Percentiles rank a stretch among this genome's conserved stretches.
Conservation (phyloP, 2,888 invertebrate species). For the Phyto melanocephala region DNA sequence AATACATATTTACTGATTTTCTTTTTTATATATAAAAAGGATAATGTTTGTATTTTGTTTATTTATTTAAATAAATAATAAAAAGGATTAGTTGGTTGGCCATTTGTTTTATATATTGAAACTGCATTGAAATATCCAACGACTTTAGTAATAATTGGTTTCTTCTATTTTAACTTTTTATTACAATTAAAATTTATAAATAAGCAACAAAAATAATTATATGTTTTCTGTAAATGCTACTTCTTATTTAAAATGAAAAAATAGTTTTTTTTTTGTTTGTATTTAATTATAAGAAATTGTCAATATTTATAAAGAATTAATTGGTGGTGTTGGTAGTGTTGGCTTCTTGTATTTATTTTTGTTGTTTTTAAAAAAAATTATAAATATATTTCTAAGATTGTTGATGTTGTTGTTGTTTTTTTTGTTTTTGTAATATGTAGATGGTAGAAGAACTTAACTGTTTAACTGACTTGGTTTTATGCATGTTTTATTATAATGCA, state of each 20-base stretch:
- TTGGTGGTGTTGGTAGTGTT: constrained; percentile 65
- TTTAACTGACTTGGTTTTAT: constrained; percentile 23
- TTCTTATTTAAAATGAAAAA: constrained; percentile 33
- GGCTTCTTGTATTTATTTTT: constrained; percentile 43
- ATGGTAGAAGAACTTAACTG: constrained; percentile 48
- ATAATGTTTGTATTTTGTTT: constrained; percentile 4
- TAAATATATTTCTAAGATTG: constrained; percentile 29
- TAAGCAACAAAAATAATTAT: constrained; percentile 44
- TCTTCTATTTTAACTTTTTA: background rate
- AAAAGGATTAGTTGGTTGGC: constrained; percentile 15
- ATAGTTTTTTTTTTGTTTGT: background rate
- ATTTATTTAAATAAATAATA: constrained; percentile 30
- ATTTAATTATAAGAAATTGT: constrained; percentile 48
- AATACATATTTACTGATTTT: background rate
- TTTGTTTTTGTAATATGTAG: background rate
- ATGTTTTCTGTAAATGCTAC: constrained; percentile 9
- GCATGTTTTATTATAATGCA: too few relatives aligned
- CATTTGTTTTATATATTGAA: background rate
- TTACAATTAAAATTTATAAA: constrained; percentile 48
- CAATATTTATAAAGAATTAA: constrained; percentile 46
- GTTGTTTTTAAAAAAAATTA: constrained; percentile 16
- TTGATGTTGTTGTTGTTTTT: constrained; percentile 37
- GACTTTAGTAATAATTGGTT: constrained; percentile 9
- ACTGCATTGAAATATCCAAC: constrained; percentile 26
- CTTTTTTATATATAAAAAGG: constrained; percentile 21